phyloP scores from a whole-genome alignment of 1,140 invertebrate species.

The Ceratoteleas bidentatus region DNA sequence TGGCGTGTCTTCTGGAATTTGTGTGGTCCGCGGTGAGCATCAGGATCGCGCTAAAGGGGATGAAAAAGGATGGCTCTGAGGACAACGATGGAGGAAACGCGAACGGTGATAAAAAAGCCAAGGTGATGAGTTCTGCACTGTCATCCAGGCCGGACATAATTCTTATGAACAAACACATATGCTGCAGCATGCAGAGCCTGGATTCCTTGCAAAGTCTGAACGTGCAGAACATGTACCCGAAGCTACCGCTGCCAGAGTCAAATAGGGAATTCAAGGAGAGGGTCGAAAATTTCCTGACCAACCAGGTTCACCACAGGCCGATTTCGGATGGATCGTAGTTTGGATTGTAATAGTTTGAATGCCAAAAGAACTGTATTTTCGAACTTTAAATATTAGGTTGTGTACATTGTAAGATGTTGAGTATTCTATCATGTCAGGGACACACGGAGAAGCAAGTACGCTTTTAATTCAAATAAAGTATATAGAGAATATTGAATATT shows the following conservation, averaged over 20 bases:
- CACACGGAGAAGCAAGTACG: too few relatives aligned
- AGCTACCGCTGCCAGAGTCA: constrained; percentile 71
- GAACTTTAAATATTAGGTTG: too few relatives aligned
- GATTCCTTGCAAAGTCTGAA: constrained; percentile 63
- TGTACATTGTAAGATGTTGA: too few relatives aligned
- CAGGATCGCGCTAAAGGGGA: constrained; percentile 83
- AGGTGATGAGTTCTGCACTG: constrained; percentile 27
- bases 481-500: too few relatives aligned
- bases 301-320: constrained; percentile 68
- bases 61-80: constrained; percentile 83
- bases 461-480: too few relatives aligned
- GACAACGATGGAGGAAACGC: constrained; percentile 10
- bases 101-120: constrained; percentile 37
- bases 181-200: constrained; percentile 69
- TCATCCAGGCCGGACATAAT: constrained; percentile 69
- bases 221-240: constrained; percentile 54
- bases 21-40: constrained; percentile 84
- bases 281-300: constrained; percentile 72
- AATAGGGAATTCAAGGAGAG: constrained; percentile 72
- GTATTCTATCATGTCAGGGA: too few relatives aligned
- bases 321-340: constrained; percentile 22
- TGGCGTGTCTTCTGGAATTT: constrained; percentile 83
- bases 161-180: constrained; percentile 69
- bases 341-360: background rate
- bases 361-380: background rate